A percentile compares a stretch with the other conserved stretches of the same genome.
Evolutionary conservation across 1,140 invertebrate species (phyloP).

Genomic region (Acromyrmex charruanus): DNA sequence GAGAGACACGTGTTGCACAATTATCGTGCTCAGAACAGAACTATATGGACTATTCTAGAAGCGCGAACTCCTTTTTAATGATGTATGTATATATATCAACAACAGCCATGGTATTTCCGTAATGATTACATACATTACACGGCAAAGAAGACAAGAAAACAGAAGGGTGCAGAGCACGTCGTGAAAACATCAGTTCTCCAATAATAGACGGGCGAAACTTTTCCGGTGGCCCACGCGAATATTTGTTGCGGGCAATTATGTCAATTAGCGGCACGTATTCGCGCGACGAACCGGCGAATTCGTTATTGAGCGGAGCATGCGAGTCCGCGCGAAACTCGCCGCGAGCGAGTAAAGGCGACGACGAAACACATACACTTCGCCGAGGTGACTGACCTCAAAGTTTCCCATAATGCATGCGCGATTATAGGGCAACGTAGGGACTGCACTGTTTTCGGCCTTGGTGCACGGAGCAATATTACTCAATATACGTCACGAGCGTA

Average conservation of each 20-base stretch:
- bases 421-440: conserved; percentile 61
- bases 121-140: conserved; percentile 19
- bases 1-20: conserved; percentile 55
- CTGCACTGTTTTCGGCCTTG: conserved; percentile 45
- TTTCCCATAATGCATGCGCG: conserved; percentile 66
- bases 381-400: conserved; percentile 62
- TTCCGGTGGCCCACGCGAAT: conserved; percentile 50
- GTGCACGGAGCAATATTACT: conserved; percentile 4
- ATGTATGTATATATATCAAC: conserved; percentile 6
- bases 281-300: conserved; percentile 55
- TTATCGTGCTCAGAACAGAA: conserved; percentile 15
- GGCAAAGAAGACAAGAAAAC: conserved; percentile 26
- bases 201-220: conserved; percentile 49
- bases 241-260: conserved; percentile 62
- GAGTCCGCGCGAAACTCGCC: conserved; percentile 45
- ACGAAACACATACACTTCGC: conserved; percentile 58
- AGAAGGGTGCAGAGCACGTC: conserved; percentile 7
- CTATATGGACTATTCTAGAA: conserved; percentile 3
- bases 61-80: conserved; percentile 31
- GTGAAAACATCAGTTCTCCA: not conserved
- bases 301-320: conserved; percentile 62
- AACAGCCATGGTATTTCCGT: conserved; percentile 16
- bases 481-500: conserved; percentile 14
- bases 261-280: conserved; percentile 65
- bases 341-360: conserved; percentile 54